Evolutionary conservation across 2,888 invertebrate genomes (phyloP).

Genomic region (Cyrtodaria siliqua): DNA sequence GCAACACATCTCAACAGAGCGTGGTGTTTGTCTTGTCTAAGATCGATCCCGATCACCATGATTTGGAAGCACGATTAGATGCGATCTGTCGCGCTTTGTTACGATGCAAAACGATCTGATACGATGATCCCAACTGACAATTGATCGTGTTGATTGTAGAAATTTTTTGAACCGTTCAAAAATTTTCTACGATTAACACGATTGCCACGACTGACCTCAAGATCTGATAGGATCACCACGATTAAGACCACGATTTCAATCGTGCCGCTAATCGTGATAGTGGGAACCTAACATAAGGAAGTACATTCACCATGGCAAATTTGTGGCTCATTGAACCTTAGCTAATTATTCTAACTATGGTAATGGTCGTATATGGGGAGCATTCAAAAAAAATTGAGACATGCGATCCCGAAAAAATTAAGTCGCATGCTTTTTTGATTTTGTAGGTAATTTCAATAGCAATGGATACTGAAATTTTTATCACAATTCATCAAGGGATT

Average conservation of each 20-base stretch:
- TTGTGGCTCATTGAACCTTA: too few relatives aligned
- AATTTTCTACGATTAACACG: constrained; percentile 24
- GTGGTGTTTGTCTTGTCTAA: constrained; percentile 20
- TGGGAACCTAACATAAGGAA: constrained; percentile 14
- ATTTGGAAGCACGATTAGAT: constrained; percentile 23
- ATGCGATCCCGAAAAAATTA: too few relatives aligned
- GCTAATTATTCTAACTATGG: too few relatives aligned
- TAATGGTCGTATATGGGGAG: too few relatives aligned
- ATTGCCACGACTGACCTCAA: constrained; percentile 30
- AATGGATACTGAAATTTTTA: too few relatives aligned
- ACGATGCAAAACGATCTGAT: constrained; percentile 11
- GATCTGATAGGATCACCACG: constrained; percentile 17
- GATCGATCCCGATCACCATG: constrained; percentile 23
- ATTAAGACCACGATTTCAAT: constrained; percentile 15
- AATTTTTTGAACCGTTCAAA: constrained; percentile 8
- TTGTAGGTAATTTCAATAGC: too few relatives aligned
- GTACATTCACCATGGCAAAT: too few relatives aligned
- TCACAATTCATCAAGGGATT: too few relatives aligned
- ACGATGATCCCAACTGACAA: constrained; percentile 9
- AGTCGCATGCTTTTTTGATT: too few relatives aligned
- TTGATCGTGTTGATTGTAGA: constrained; percentile 16
- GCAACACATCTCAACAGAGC: constrained; percentile 25
- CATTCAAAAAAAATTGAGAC: too few relatives aligned
- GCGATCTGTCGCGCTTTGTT: constrained; percentile 25
- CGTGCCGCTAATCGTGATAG: constrained; percentile 13